phyloP scores from a whole-genome alignment of 2,888 invertebrate genomes.

The Pristionchus fissidentatus region DNA sequence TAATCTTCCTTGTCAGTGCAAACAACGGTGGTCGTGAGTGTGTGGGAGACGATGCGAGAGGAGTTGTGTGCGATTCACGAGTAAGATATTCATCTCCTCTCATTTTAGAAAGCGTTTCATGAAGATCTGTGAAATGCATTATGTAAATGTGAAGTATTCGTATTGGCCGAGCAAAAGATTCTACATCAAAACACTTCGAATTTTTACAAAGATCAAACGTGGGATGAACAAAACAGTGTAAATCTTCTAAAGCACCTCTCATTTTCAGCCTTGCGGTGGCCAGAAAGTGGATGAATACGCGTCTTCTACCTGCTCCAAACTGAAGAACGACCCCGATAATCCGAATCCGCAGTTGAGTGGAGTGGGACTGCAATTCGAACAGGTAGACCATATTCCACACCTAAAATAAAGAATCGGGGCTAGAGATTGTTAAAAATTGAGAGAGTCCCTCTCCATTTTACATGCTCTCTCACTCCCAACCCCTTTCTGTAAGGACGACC shows the following conservation, averaged over 20 bases:
- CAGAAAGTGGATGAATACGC: conserved; percentile 60
- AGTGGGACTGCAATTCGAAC: conserved; percentile 65
- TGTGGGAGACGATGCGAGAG: conserved; percentile 66
- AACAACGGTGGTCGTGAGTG: conserved; percentile 69
- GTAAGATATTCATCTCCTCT: conserved; percentile 49
- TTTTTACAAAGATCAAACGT: background rate
- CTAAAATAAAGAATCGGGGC: background rate
- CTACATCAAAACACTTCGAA: too few species aligned
- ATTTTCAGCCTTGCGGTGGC: conserved; percentile 57
- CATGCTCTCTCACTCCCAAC: too few species aligned
- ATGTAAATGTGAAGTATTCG: too few species aligned
- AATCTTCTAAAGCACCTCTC: background rate
- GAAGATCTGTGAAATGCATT: too few species aligned
- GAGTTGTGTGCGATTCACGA: conserved; percentile 60
- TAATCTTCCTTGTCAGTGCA: conserved; percentile 55
- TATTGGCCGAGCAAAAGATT: too few species aligned
- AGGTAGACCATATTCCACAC: conserved; percentile 43
- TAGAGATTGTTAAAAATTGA: background rate
- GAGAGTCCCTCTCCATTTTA: background rate
- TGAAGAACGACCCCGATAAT: conserved; percentile 61
- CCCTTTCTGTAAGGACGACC: too few species aligned
- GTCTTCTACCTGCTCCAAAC: conserved; percentile 54
- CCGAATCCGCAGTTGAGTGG: conserved; percentile 66
- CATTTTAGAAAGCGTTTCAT: background rate
- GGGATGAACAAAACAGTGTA: background rate